Evolutionary conservation across 2,888 invertebrate species (phyloP).

Genomic region (Mythimna ferrago): DNA sequence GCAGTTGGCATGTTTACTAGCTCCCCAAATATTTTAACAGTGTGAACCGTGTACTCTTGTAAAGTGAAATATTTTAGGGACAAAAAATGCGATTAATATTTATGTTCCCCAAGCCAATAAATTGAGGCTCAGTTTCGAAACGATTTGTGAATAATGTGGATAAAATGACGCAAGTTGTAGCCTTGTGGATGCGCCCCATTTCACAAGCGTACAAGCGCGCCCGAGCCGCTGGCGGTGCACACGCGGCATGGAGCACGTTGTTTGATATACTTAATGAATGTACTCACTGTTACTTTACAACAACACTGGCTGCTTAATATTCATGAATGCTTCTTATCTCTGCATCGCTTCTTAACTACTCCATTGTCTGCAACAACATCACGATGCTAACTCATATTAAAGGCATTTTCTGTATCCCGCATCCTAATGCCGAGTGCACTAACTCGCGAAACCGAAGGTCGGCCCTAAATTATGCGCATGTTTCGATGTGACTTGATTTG

Average conservation of each 20-base stretch:
- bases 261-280: conserved; percentile 22
- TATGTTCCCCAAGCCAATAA: conserved; percentile 75
- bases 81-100: conserved; percentile 81
- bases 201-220: conserved; percentile 78
- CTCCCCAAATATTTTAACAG: conserved; percentile 49
- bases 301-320: conserved; percentile 44
- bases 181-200: conserved; percentile 86
- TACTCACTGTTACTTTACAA: conserved; percentile 31
- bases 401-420: conserved; percentile 22
- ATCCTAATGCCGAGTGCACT: conserved; percentile 37
- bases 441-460: conserved; percentile 40
- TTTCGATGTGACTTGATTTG: conserved; percentile 34
- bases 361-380: conserved; percentile 54
- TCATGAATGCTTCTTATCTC: conserved; percentile 55
- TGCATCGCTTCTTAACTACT: conserved; percentile 41
- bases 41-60: conserved; percentile 47
- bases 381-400: conserved; percentile 43
- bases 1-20: conserved; percentile 58
- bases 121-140: conserved; percentile 82
- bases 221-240: conserved; percentile 18
- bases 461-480: conserved; percentile 26
- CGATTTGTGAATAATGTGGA: conserved; percentile 83
- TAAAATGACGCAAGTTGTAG: conserved; percentile 83
- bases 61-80: conserved; percentile 55
- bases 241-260: conserved; percentile 21